Base-by-base conservation (phyloP, 2,113 vertebrate genomes). In the Nerophis lumbriciformis region DNA sequence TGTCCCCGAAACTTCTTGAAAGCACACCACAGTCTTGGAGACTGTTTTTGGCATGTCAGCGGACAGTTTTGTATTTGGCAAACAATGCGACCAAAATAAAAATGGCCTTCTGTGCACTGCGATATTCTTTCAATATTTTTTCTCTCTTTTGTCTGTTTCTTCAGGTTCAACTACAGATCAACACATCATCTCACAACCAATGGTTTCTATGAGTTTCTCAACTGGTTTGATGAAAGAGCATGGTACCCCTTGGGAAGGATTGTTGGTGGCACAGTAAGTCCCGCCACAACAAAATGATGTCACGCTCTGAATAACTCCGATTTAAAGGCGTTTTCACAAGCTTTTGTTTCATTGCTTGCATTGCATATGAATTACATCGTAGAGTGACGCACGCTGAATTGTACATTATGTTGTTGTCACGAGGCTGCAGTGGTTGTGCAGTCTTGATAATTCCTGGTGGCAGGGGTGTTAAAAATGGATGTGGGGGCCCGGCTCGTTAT, bases 101-200 rank as follows among this genome's bases (percentile, higher is more conserved):
- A 75, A 48, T 66, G 11, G 12, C 16, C 50, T 16, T 45, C 2
- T 58, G 11, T 66, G 12, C 56, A 48, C 50, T 10, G 21, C 61
- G 55, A 60, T 5, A 68, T 49, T 10, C 48, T 54, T 64, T 67
- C 36, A 15, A 13, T 65, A 48, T 8, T 1, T 61, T 28, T 69
- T 19, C 4, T 21, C 14, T 13, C 2, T 63, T 16, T 63, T 5
- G 63, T 61, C 21, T 64, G 8, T 49, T 63, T 8, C 35, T 49
- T 53, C 83, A 99, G 97, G 97, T 99, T 99, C 90, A 99, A 99
- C 91, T 99, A 99, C 82, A 95, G 96, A 92, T 97, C 97, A 77
- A 99, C 96, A 52, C 96, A 99, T 87, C 95, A 99, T 89, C 96
- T 99, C 88, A 93, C 95, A 73, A 94, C 94, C 71, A 96, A 99